These are phyloP conservation scores for Apaloderma vittatum DNA, from an alignment of 2,113 vertebrate species.

Conservation along the genomic window DNA sequence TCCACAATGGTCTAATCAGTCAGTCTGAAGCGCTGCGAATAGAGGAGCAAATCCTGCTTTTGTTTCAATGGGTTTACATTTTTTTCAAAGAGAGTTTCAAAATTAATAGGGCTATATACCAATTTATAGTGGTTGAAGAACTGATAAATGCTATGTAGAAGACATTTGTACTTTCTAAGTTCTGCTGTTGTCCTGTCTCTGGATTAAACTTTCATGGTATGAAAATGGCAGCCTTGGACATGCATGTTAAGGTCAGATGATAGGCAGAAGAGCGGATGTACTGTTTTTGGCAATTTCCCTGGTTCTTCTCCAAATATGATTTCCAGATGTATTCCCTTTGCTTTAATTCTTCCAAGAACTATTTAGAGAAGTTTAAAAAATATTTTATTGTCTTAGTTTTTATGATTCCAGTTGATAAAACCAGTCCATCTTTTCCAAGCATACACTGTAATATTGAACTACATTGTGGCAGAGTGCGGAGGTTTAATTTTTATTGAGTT, in stretches of 20 bases:
- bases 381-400: conserved; percentile 61
- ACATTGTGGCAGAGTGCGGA: conserved; percentile 40
- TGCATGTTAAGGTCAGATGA: not conserved
- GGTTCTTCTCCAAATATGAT: conserved; percentile 31
- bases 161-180: not conserved
- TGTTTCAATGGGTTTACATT: conserved; percentile 39
- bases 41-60: conserved; percentile 41
- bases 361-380: conserved; percentile 59
- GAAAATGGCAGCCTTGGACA: not conserved
- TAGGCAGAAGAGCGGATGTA: conserved; percentile 48
- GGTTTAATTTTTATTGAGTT: conserved; percentile 65
- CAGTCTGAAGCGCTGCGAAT: conserved; percentile 36
- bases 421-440: conserved; percentile 55
- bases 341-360: conserved; percentile 72
- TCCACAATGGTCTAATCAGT: conserved; percentile 53
- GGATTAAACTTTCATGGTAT: not conserved
- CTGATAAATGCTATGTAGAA: not conserved
- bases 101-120: not conserved
- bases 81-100: not conserved
- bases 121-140: not conserved
- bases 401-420: conserved; percentile 71
- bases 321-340: conserved; percentile 74
- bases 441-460: conserved; percentile 40
- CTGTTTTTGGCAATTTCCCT: conserved; percentile 57
- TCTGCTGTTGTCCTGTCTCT: not conserved